Base-by-base conservation (phyloP, 2,888 invertebrate genomes). In the Synergus umbraculus region DNA sequence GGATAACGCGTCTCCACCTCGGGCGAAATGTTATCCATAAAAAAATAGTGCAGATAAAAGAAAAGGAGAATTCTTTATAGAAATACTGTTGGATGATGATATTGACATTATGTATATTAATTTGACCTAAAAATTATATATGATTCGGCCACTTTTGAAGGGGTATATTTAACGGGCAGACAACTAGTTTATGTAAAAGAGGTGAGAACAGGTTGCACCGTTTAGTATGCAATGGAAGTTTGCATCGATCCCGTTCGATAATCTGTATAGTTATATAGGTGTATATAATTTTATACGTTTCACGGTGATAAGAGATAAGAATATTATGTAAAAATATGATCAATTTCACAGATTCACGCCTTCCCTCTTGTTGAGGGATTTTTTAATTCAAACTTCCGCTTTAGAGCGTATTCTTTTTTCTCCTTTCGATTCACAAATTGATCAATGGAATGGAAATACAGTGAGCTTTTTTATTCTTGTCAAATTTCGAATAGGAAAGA, bases 211-310 rank as follows among this genome's bases (percentile, higher is more conserved):
- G 73, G 73, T 73, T 73, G 49, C 15, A 15, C 5, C 37, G 73
- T 41, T 73, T 73, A 54, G 49, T 54, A 73, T 73, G 73, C 73
- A 73, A 49, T 73, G 73, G 49, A n/a, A 73, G 73, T 73, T 73
- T 73, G n/a, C 41, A 73, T 73, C 37, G 37, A 73, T 37, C 37
- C 37, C 54, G 73, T 73, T 73, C 54, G 54, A 54, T 73, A 54
- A 37, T 49, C 69, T 29, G 63, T 49, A 37, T 49, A 37, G 29
- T 49, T 37, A 29, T 37, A 29, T 29, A 73, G n/a, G 41, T 29
- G 37, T 73, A 73, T 73, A 73, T 73, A 73, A 54, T 73, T 73
- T 73, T 58, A 73, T 73, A 73, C 13, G 29, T 73, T 22, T 73
- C 4, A 69, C 15, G 69, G 49, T 69, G 69, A 69, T 69, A 69